Evolutionary conservation across 1,140 invertebrate genomes (phyloP).

Genomic region (Dysdera silvatica): DNA sequence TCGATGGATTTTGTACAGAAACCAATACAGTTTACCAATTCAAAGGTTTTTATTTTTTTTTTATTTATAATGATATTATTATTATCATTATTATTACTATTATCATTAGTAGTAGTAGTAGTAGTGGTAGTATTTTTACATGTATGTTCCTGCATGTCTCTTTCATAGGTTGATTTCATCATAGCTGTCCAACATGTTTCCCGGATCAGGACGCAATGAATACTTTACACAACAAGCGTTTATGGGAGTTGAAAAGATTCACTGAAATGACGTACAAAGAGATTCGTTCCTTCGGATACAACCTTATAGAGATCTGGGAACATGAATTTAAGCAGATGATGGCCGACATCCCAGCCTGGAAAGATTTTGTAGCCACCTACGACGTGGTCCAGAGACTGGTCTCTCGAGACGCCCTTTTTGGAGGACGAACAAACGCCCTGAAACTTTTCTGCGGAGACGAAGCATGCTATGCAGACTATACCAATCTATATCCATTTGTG

Average conservation of each 20-base stretch:
- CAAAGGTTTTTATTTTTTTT: neutral
- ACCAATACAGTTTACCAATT: neutral
- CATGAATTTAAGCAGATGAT: neutral
- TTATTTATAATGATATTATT: neutral
- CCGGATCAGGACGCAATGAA: neutral
- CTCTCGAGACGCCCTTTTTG: neutral
- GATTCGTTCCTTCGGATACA: neutral
- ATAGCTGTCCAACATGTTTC: neutral
- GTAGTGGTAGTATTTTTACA: neutral
- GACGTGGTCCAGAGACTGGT: neutral
- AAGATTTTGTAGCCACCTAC: neutral
- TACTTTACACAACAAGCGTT: neutral
- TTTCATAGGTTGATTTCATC: neutral
- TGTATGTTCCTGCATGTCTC: neutral
- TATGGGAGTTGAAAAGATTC: neutral
- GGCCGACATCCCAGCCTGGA: neutral
- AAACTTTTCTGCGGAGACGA: neutral
- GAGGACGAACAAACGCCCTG: neutral
- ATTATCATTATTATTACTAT: neutral
- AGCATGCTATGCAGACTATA: neutral
- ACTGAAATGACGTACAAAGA: neutral
- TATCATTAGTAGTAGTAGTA: too few species aligned
- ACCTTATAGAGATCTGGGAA: neutral
- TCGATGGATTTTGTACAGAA: neutral
- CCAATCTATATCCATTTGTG: neutral